Evolutionary conservation across 2,888 invertebrate species (phyloP).

Genomic region (Apamea anceps): DNA sequence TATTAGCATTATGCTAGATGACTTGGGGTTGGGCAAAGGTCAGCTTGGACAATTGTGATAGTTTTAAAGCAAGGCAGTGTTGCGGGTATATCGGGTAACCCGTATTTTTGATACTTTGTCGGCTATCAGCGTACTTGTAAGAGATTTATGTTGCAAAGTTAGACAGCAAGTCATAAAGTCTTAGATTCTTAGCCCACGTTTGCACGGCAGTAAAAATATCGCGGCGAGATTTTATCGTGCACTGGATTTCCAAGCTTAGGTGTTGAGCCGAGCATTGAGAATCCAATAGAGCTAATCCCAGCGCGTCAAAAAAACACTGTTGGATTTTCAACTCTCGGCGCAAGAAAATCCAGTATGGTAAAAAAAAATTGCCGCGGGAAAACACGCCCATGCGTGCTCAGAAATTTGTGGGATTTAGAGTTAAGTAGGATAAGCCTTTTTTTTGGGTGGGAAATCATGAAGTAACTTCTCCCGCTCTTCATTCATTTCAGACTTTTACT

Average conservation of each 20-base stretch:
- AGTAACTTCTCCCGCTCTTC: no score
- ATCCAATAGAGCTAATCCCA: not conserved
- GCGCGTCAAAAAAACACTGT: not conserved
- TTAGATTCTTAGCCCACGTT: not conserved
- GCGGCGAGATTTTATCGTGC: not conserved
- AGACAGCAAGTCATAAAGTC: not conserved
- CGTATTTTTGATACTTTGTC: no score
- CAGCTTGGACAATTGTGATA: not conserved
- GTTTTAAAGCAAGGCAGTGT: not conserved
- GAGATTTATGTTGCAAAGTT: not conserved
- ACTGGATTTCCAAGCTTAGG: not conserved
- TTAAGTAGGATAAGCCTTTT: no score
- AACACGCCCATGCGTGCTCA: not conserved
- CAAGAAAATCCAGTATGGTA: not conserved
- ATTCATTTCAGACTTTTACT: no score
- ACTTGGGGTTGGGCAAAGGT: not conserved
- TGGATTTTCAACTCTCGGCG: not conserved
- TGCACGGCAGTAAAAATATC: not conserved
- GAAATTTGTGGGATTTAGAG: not conserved
- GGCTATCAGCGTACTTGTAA: not conserved
- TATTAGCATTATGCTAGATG: constrained; percentile 8
- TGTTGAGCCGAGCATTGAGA: no score
- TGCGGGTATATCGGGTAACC: not conserved
- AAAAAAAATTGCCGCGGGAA: not conserved
- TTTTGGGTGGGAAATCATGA: no score